These are phyloP conservation scores for Bovichtus variegatus DNA, from an alignment of 2,797 vertebrate species.

Conservation along the genomic window DNA sequence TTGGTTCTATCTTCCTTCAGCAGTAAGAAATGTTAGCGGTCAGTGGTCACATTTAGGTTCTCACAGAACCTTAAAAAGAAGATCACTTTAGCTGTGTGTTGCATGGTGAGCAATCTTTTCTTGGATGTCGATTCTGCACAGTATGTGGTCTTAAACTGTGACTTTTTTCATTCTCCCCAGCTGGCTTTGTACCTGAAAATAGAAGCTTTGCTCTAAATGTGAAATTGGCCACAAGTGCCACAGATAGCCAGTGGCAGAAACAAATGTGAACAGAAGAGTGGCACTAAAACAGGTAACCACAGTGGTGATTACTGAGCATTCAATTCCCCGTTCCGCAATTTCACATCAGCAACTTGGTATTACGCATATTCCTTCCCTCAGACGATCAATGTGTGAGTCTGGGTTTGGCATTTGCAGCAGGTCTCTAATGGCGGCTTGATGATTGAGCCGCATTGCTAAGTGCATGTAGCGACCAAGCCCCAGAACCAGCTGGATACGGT, in stretches of 20 bases:
- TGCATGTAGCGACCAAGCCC: constrained; percentile 65
- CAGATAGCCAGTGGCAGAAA: constrained; percentile 2
- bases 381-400: constrained; percentile 56
- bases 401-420: constrained; percentile 52
- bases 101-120: constrained; percentile 5
- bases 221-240: constrained; percentile 20
- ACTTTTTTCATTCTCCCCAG: constrained; percentile 6
- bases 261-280: constrained; percentile 31
- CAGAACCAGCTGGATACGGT: constrained; percentile 60
- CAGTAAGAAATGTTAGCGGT: constrained; percentile 31
- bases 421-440: constrained; percentile 76
- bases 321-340: constrained; percentile 40
- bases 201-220: constrained; percentile 28
- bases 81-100: constrained; percentile 24
- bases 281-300: constrained; percentile 37
- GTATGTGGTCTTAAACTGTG: constrained; percentile 31
- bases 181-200: constrained; percentile 28
- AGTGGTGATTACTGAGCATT: constrained; percentile 38
- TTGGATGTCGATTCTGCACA: constrained; percentile 12
- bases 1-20: constrained; percentile 50
- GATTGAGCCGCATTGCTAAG: constrained; percentile 73
- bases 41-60: constrained; percentile 46
- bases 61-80: constrained; percentile 29
- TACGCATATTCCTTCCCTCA: constrained; percentile 38
- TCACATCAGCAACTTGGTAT: constrained; percentile 45